Evolutionary conservation across 2,797 vertebrate genomes (phyloP).

Genomic region (Melanotaenia pygmaea): DNA sequence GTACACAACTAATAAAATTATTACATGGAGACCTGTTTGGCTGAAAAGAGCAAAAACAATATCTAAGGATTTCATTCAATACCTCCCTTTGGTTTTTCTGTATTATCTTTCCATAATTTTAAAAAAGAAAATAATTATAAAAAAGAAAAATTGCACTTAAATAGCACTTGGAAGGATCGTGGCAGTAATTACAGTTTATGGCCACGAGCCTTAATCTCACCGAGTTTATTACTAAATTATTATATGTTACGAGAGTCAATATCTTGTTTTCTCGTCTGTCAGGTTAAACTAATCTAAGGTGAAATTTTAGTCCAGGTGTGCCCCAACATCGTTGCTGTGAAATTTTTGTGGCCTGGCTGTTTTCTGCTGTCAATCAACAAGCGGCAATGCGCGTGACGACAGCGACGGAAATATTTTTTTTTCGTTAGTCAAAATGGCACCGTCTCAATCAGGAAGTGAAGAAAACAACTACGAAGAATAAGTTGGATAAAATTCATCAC

Average conservation of each 20-base stretch:
- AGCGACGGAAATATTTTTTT: slow-evolving; percentile 82
- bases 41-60: no score
- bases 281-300: not conserved
- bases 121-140: no score
- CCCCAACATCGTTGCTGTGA: not conserved
- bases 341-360: slow-evolving; percentile 48
- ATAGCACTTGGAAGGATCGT: no score
- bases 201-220: no score
- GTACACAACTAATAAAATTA: not conserved
- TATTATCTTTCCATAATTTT: no score
- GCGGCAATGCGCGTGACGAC: slow-evolving; percentile 70
- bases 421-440: slow-evolving; percentile 84
- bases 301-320: slow-evolving; percentile 2
- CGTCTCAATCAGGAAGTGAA: slow-evolving; percentile 82
- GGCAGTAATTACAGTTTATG: no score
- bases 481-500: slow-evolving; percentile 76
- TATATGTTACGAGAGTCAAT: no score
- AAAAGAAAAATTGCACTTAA: no score
- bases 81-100: no score
- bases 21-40: not conserved
- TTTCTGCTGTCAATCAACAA: slow-evolving; percentile 44
- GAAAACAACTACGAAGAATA: slow-evolving; percentile 78
- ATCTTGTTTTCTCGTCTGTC: not conserved
- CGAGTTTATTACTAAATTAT: not conserved
- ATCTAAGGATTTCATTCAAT: no score